A percentile compares a stretch with the other conserved stretches of the same genome.
Conservation (phyloP, 2,113 vertebrate species). For the Oncorhynchus tshawytscha region DNA sequence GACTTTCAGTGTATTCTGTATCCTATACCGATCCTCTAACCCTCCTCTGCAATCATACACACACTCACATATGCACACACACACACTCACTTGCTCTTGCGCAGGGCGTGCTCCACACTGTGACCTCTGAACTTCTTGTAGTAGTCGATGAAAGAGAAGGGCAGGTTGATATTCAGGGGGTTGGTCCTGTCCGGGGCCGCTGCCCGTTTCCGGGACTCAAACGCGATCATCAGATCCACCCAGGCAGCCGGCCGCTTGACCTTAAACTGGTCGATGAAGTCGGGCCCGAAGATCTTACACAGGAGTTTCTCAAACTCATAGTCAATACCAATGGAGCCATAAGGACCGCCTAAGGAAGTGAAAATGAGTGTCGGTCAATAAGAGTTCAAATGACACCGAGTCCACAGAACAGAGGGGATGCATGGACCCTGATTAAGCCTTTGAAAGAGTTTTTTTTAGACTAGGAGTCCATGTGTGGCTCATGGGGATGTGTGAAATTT, state of each 20-base stretch:
- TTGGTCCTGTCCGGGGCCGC: conserved; percentile 93
- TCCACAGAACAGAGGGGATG: background rate
- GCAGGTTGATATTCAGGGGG: conserved; percentile 95
- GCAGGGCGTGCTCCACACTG: conserved; percentile 94
- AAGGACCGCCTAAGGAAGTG: conserved; percentile 83
- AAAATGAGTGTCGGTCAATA: conserved; percentile 8
- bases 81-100: conserved; percentile 96
- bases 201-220: conserved; percentile 97
- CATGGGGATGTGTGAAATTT: no score
- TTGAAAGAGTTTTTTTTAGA: no score
- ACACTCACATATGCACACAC: background rate
- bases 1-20: background rate
- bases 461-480: no score
- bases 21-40: background rate
- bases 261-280: conserved; percentile 98
- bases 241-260: conserved; percentile 97
- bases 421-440: background rate
- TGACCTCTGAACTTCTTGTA: conserved; percentile 99
- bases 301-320: conserved; percentile 97
- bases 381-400: background rate
- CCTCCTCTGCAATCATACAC: background rate
- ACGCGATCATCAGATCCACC: conserved; percentile 98
- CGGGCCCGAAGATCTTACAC: conserved; percentile 97
- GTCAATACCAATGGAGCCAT: conserved; percentile 93
- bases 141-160: conserved; percentile 99